These are phyloP conservation scores for Riparia riparia DNA, from an alignment of 2,113 vertebrate genomes.

Conservation along the genomic window DNA sequence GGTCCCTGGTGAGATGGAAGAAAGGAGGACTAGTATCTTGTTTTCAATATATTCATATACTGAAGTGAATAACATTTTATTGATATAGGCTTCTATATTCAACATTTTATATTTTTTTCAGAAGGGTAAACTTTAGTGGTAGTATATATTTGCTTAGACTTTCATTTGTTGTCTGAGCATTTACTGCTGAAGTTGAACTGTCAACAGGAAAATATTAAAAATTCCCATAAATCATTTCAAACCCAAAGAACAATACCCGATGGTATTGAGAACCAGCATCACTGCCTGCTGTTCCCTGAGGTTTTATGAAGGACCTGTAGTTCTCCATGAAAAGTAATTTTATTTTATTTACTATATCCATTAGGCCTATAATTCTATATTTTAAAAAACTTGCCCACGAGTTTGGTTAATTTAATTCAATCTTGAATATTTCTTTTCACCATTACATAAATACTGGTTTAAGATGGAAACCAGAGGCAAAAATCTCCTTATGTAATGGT, in stretches of 20 bases:
- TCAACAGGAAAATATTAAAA: conserved; percentile 10
- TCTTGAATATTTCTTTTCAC: neutral
- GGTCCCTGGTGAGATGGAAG: neutral
- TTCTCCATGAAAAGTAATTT: neutral
- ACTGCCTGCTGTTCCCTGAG: conserved; percentile 27
- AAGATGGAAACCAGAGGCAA: neutral
- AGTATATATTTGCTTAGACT: neutral
- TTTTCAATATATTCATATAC: neutral
- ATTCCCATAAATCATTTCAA: conserved; percentile 53
- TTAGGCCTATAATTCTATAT: neutral
- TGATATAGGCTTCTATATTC: neutral
- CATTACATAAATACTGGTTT: neutral
- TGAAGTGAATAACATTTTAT: neutral
- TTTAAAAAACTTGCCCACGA: neutral
- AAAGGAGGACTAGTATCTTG: neutral
- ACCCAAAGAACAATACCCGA: conserved; percentile 33
- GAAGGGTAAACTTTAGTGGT: neutral
- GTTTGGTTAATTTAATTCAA: neutral
- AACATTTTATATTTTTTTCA: neutral
- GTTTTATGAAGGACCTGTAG: conserved; percentile 20
- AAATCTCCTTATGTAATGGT: neutral
- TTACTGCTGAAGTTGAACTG: conserved; percentile 34
- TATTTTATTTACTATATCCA: neutral
- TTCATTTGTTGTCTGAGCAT: neutral
- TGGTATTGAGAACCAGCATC: neutral